Conservation (phyloP, 2,113 vertebrate species). For the Apteryx owenii region DNA sequence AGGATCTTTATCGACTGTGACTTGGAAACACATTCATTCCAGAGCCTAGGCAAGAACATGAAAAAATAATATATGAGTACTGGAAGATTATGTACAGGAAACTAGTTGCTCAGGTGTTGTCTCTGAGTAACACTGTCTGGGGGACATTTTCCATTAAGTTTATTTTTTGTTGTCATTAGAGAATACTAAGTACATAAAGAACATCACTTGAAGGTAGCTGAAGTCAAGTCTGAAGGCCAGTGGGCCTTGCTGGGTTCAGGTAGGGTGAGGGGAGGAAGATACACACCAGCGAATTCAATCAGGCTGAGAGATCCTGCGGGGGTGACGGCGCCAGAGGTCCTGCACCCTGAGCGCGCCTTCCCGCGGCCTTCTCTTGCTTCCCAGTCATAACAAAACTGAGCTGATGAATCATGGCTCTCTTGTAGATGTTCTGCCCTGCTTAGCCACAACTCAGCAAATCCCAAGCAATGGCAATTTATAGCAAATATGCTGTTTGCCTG, state of each 20-base stretch:
- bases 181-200: neutral
- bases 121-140: neutral
- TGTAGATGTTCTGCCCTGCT: neutral
- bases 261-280: neutral
- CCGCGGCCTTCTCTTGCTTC: neutral
- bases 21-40: neutral
- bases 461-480: neutral
- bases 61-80: neutral
- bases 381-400: neutral
- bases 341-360: fast-evolving
- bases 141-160: neutral
- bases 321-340: neutral
- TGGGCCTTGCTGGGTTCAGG: neutral
- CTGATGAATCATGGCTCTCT: neutral
- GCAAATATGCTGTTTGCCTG: neutral
- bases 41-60: neutral
- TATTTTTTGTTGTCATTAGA: neutral
- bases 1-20: neutral
- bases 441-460: neutral
- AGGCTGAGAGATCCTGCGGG: neutral
- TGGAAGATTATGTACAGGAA: neutral
- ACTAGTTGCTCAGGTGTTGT: neutral
- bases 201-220: neutral
- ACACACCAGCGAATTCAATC: neutral
- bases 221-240: neutral